A percentile compares a stretch with the other conserved stretches of the same genome.
Conservation (phyloP, 2,113 vertebrate genomes). For the Dasyprocta punctata region DNA sequence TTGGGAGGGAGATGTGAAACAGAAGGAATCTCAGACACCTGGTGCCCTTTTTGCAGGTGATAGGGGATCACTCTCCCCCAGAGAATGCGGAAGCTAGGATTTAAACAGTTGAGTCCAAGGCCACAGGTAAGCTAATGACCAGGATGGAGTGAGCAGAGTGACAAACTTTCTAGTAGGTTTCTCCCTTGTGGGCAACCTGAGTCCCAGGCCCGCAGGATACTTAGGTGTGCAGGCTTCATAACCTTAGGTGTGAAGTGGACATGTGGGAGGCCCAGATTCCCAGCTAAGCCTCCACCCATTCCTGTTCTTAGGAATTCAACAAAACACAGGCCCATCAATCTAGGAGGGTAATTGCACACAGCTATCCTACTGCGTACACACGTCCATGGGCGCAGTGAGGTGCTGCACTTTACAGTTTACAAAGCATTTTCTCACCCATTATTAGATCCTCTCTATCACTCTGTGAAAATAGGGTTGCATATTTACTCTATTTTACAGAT, state of each 20-base stretch:
- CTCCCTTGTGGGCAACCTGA: not conserved
- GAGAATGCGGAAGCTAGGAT: not conserved
- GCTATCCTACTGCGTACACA: fast-evolving
- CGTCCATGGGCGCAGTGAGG: not conserved
- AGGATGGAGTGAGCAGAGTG: not conserved
- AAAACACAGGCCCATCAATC: not conserved
- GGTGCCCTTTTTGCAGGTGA: not conserved
- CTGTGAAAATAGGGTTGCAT: not conserved
- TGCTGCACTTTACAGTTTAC: not conserved
- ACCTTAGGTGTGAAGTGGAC: not conserved
- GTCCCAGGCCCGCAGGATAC: no score
- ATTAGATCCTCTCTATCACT: not conserved
- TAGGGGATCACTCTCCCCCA: no score
- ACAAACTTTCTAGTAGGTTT: not conserved
- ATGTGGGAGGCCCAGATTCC: not conserved
- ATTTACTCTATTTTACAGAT: not conserved
- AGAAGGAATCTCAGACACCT: not conserved
- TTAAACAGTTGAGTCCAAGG: not conserved
- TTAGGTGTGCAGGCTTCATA: not conserved
- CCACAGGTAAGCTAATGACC: not conserved
- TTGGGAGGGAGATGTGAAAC: not conserved
- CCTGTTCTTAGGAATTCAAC: not conserved
- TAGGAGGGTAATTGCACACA: not conserved
- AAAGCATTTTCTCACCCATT: not conserved
- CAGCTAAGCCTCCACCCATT: not conserved